phyloP scores from a whole-genome alignment of 2,888 invertebrate species.

The Leucophenga montana region DNA sequence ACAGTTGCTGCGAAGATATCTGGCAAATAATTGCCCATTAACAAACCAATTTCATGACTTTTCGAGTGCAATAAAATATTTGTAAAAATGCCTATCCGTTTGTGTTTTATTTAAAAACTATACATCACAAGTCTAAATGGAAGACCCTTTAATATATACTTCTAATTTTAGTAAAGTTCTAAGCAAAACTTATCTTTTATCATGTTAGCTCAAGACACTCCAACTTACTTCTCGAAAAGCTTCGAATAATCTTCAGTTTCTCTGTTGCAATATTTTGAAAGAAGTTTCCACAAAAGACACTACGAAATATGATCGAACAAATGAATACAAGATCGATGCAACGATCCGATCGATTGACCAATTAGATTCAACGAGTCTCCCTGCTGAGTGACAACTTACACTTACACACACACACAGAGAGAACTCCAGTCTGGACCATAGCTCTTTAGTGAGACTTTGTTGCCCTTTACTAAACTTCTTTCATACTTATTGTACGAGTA shows the following conservation, averaged over 20 bases:
- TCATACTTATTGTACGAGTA: conserved; percentile 43
- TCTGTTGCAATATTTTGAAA: neutral
- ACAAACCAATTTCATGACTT: too few species aligned
- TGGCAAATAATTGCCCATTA: too few species aligned
- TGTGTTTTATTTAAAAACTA: too few species aligned
- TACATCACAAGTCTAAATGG: too few species aligned
- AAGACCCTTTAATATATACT: too few species aligned
- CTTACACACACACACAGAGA: conserved; percentile 26
- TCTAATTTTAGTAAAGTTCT: too few species aligned
- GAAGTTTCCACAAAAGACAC: conserved; percentile 13
- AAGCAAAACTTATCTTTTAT: too few species aligned
- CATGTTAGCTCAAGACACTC: too few species aligned
- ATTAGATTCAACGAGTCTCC: conserved; percentile 66
- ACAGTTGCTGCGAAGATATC: too few species aligned
- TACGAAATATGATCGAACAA: conserved; percentile 8
- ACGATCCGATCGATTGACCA: conserved; percentile 64
- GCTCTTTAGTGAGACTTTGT: too few species aligned
- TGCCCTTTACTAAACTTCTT: conserved; percentile 49
- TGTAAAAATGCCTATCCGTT: too few species aligned
- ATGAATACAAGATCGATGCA: conserved; percentile 29
- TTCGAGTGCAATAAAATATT: too few species aligned
- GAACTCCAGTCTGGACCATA: conserved; percentile 29
- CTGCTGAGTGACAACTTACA: conserved; percentile 58
- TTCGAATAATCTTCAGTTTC: neutral
- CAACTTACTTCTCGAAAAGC: neutral